A percentile compares a stretch with the other conserved stretches of the same genome.
phyloP scores from a whole-genome alignment of 2,113 vertebrate genomes.

The Dendrocopos noguchii region DNA sequence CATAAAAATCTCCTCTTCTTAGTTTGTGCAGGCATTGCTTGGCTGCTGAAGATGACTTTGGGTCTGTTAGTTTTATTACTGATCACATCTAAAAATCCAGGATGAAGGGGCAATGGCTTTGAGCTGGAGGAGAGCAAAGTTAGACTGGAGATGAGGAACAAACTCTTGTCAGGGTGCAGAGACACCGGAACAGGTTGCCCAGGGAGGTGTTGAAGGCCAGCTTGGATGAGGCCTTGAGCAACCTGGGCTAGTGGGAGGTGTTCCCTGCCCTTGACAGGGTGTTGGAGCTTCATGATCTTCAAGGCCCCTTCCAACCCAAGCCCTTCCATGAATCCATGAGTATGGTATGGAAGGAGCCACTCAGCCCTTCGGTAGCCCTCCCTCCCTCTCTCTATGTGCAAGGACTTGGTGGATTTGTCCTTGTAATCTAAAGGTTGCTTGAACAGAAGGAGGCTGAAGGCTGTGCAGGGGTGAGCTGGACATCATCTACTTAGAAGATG shows the following conservation, averaged over 20 bases:
- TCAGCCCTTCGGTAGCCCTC: background rate
- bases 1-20: background rate
- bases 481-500: background rate
- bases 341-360: background rate
- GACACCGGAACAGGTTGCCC: too few relatives aligned
- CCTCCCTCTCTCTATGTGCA: background rate
- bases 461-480: accelerated
- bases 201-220: too few relatives aligned
- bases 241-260: too few relatives aligned
- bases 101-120: background rate
- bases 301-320: too few relatives aligned
- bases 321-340: too few relatives aligned
- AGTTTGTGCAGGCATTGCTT: background rate
- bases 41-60: background rate
- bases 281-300: too few relatives aligned
- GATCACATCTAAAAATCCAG: background rate
- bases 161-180: too few relatives aligned
- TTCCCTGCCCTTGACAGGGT: too few relatives aligned
- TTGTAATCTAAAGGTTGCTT: background rate
- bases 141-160: too few relatives aligned
- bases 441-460: background rate
- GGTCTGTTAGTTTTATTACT: background rate
- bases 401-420: background rate
- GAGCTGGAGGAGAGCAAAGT: too few relatives aligned
- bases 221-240: too few relatives aligned